Evolutionary conservation across 2,888 invertebrate genomes (phyloP).

Genomic region (Miltochrista miniata): DNA sequence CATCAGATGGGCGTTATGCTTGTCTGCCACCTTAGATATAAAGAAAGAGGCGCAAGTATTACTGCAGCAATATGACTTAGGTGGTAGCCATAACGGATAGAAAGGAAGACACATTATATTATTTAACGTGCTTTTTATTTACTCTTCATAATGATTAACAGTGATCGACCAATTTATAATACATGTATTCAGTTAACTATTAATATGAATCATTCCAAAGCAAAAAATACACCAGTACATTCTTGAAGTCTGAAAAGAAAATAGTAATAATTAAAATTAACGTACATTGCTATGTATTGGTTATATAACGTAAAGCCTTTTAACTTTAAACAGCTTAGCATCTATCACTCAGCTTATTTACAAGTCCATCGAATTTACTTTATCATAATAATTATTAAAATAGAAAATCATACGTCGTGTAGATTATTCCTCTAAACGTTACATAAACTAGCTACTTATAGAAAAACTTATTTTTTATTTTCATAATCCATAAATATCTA

Average conservation of each 20-base stretch:
- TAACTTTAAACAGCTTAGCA: constrained; percentile 5
- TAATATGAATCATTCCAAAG: constrained; percentile 65
- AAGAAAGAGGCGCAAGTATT: too few relatives aligned
- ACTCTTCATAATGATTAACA: constrained; percentile 10
- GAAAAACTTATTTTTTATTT: constrained; percentile 5
- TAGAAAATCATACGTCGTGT: constrained; percentile 1
- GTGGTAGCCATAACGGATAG: too few relatives aligned
- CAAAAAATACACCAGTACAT: constrained; percentile 73
- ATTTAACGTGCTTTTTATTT: constrained; percentile 18
- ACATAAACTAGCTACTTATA: constrained; percentile 11
- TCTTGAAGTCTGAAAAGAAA: constrained; percentile 77
- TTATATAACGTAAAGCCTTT: constrained; percentile 8
- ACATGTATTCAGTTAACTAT: constrained; percentile 14
- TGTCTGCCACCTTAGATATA: too few relatives aligned
- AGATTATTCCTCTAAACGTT: constrained; percentile 2
- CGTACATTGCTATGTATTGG: constrained; percentile 6
- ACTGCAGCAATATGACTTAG: too few relatives aligned
- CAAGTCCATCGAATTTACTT: constrained; percentile 14
- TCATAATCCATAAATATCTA: constrained; percentile 2
- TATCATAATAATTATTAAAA: neutral
- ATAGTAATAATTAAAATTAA: constrained; percentile 13
- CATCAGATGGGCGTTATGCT: too few relatives aligned
- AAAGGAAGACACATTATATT: constrained; percentile 1
- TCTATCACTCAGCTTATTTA: constrained; percentile 11
- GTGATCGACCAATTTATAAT: constrained; percentile 13